Conservation (phyloP, 92 coral and sea anemone genomes). For the Hydrozoanthus gracilis region DNA sequence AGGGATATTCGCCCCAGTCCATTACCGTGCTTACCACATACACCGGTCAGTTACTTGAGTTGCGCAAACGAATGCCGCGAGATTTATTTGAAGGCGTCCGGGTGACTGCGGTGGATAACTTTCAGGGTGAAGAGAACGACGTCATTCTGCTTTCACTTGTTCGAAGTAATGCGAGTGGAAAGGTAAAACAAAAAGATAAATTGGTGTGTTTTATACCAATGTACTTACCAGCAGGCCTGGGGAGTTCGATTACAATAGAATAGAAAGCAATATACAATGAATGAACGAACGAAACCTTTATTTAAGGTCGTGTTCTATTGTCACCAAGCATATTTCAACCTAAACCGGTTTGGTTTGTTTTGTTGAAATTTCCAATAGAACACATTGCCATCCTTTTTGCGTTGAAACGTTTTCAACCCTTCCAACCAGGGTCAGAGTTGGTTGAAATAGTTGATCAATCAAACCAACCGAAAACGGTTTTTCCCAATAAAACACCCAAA, state of each 20-base stretch:
- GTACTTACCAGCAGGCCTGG: background rate
- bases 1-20: slow-evolving; percentile 75
- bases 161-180: slow-evolving; percentile 66
- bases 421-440: too few relatives aligned
- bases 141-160: slow-evolving; percentile 84
- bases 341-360: too few relatives aligned
- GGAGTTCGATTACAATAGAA: background rate
- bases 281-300: too few relatives aligned
- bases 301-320: too few relatives aligned
- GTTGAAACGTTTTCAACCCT: too few relatives aligned
- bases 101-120: slow-evolving; percentile 90
- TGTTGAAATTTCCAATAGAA: too few relatives aligned
- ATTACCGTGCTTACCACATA: slow-evolving; percentile 90
- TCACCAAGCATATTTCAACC: too few relatives aligned
- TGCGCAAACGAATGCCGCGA: slow-evolving; percentile 76
- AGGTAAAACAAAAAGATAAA: background rate
- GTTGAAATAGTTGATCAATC: too few relatives aligned
- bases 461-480: too few relatives aligned
- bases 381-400: too few relatives aligned
- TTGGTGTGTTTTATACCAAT: background rate
- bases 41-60: slow-evolving; percentile 85
- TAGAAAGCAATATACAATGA: too few relatives aligned
- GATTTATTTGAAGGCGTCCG: slow-evolving; percentile 78
- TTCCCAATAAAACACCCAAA: too few relatives aligned
- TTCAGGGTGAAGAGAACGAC: slow-evolving; percentile 93